Conservation (phyloP, 2,888 invertebrate genomes). For the Pollenia angustigena region DNA sequence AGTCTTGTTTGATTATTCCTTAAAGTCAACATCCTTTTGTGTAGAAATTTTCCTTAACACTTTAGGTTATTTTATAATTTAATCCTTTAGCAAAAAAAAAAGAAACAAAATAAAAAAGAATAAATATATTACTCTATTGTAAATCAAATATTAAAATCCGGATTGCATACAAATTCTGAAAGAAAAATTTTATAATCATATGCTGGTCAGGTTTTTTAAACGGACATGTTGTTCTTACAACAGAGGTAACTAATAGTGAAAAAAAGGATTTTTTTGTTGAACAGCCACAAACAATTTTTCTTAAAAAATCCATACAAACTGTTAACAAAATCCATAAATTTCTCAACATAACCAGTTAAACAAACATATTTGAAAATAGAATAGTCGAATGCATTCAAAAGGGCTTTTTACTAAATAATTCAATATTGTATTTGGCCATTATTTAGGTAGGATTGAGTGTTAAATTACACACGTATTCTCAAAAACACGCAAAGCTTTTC, state of each 20-base stretch:
- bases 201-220: slow-evolving; percentile 69
- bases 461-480: slow-evolving; percentile 46
- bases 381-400: neutral
- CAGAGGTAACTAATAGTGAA: slow-evolving; percentile 48
- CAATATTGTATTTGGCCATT: slow-evolving; percentile 58
- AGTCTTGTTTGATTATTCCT: slow-evolving; percentile 67
- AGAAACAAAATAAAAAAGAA: neutral
- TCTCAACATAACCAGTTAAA: neutral
- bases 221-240: slow-evolving; percentile 53
- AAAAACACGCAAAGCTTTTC: slow-evolving; percentile 21
- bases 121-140: slow-evolving; percentile 51
- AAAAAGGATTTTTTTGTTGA: neutral
- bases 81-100: slow-evolving; percentile 54
- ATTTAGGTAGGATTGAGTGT: slow-evolving; percentile 54
- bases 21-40: neutral
- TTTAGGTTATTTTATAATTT: slow-evolving; percentile 32
- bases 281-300: slow-evolving; percentile 36
- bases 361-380: neutral
- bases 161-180: neutral
- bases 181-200: slow-evolving; percentile 39
- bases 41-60: neutral
- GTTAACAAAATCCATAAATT: neutral
- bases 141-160: slow-evolving; percentile 72
- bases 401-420: slow-evolving; percentile 48
- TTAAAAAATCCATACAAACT: too few species aligned